Evolutionary conservation across 2,113 vertebrate species (phyloP).

Genomic region (Anseranas semipalmata): DNA sequence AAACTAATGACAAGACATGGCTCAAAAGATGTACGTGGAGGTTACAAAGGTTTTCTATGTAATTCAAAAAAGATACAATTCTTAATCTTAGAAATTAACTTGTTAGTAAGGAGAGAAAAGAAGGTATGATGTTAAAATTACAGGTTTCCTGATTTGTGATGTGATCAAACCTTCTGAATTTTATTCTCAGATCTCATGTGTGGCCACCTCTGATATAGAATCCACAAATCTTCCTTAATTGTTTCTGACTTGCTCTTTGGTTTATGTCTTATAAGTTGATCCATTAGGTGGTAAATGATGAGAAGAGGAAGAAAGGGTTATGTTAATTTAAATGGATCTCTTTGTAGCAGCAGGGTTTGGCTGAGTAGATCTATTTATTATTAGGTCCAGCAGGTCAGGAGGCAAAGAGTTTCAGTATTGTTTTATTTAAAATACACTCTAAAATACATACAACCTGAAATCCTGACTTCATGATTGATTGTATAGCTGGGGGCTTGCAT

Average conservation of each 20-base stretch:
- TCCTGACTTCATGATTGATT: slow-evolving; percentile 10
- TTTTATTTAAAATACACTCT: slow-evolving; percentile 18
- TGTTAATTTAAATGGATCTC: slow-evolving; percentile 4
- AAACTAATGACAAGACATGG: neutral
- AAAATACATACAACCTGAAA: slow-evolving; percentile 1
- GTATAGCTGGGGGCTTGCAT: neutral
- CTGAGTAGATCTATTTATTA: neutral
- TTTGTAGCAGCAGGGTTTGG: neutral
- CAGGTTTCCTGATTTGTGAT: neutral
- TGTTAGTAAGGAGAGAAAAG: neutral
- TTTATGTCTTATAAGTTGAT: neutral
- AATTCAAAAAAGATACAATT: neutral
- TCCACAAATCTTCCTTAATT: neutral
- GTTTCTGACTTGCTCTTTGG: neutral
- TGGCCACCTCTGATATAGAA: neutral
- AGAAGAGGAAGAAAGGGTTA: neutral
- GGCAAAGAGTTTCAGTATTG: neutral
- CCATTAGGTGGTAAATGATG: neutral
- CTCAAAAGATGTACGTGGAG: neutral
- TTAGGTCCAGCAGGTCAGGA: neutral
- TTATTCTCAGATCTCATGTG: neutral
- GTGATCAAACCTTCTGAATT: neutral
- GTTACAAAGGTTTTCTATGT: neutral
- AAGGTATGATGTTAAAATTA: neutral
- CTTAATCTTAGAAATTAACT: neutral